Conservation (phyloP, 2,888 invertebrate species). For the Lissonota sp. region DNA sequence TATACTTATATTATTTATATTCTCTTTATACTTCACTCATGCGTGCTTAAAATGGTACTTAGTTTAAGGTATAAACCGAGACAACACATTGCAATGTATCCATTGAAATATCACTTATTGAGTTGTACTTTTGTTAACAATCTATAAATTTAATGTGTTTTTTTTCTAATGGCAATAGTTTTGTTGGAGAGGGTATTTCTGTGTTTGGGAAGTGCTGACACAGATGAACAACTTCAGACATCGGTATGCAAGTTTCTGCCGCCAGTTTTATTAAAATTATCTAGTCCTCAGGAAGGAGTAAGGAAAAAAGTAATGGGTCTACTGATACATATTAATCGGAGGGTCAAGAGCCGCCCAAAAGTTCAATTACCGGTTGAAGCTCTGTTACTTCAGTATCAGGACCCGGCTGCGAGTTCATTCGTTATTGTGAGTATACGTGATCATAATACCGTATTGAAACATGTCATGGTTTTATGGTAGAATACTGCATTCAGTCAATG, state of each 20-base stretch:
- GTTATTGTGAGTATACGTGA: slow-evolving; percentile 88
- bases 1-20: background rate
- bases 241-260: slow-evolving; percentile 93
- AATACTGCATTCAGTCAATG: background rate
- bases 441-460: background rate
- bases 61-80: background rate
- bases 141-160: slow-evolving; percentile 14
- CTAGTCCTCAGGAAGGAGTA: slow-evolving; percentile 94
- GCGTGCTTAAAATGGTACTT: background rate
- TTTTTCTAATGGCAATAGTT: slow-evolving; percentile 85
- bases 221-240: slow-evolving; percentile 94
- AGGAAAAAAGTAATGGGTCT: slow-evolving; percentile 95
- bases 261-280: slow-evolving; percentile 95
- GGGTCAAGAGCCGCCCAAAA: slow-evolving; percentile 92
- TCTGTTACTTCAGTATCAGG: slow-evolving; percentile 91
- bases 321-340: slow-evolving; percentile 95
- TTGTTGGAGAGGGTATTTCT: slow-evolving; percentile 95
- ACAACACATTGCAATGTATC: background rate
- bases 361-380: slow-evolving; percentile 95
- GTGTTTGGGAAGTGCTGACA: slow-evolving; percentile 94
- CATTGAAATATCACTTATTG: background rate
- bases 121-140: background rate
- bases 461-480: background rate
- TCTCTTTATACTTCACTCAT: background rate
- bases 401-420: slow-evolving; percentile 91